These are phyloP conservation scores for Dryadula phaetusa DNA, from an alignment of 2,888 invertebrate species.

Conservation along the genomic window DNA sequence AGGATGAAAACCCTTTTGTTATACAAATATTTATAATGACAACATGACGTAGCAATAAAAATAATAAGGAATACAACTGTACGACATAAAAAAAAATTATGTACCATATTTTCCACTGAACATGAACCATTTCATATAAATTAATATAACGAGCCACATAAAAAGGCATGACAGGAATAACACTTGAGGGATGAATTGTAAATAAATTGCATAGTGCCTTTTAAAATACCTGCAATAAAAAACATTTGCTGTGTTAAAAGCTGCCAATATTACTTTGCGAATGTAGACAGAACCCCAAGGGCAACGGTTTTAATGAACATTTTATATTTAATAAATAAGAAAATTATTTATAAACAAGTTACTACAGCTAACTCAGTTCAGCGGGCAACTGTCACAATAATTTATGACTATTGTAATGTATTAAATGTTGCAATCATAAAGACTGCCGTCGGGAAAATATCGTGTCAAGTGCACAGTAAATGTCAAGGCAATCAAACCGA, in stretches of 20 bases:
- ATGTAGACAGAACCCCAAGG: neutral
- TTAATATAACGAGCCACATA: constrained; percentile 93
- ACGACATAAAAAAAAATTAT: constrained; percentile 37
- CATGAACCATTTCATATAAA: constrained; percentile 93
- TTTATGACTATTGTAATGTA: neutral
- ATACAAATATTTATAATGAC: too few species aligned
- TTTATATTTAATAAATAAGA: neutral
- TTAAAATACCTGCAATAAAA: constrained; percentile 83
- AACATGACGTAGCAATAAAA: neutral
- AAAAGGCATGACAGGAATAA: constrained; percentile 94
- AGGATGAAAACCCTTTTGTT: too few species aligned
- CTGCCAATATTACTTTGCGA: neutral
- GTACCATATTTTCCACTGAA: constrained; percentile 75
- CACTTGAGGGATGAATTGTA: constrained; percentile 95
- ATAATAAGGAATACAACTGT: neutral
- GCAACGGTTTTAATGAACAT: neutral
- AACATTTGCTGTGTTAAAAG: neutral
- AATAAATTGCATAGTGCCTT: constrained; percentile 83
- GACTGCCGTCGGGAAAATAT: neutral
- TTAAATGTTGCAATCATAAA: neutral
- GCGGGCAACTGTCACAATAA: neutral
- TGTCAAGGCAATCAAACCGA: constrained; percentile 1
- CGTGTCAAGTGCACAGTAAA: constrained; percentile 1
- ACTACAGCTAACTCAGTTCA: too few species aligned
- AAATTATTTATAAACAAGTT: neutral